These are phyloP conservation scores for Prinia subflava DNA, from an alignment of 2,113 vertebrate species.

Conservation along the genomic window DNA sequence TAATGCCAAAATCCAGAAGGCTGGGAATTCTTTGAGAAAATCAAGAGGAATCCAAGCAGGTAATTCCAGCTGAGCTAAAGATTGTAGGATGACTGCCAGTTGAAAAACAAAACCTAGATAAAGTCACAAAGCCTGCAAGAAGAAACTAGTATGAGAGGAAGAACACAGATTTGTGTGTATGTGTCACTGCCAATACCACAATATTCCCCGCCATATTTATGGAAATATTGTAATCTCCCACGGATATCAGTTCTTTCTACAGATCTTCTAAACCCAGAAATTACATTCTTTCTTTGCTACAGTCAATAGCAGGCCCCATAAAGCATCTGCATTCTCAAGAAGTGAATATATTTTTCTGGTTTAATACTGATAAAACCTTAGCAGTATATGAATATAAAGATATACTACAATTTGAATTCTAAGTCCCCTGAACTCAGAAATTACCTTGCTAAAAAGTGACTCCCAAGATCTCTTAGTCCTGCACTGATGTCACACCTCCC, in stretches of 20 bases:
- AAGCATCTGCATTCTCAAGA: neutral
- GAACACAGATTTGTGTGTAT: neutral
- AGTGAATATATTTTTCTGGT: neutral
- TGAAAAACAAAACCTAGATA: neutral
- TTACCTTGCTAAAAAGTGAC: neutral
- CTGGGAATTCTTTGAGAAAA: conserved; percentile 20
- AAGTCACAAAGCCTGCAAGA: conserved; percentile 10
- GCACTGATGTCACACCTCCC: neutral
- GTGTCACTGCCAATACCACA: neutral
- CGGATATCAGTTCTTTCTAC: conserved; percentile 13
- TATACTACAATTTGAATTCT: neutral
- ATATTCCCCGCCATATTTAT: neutral
- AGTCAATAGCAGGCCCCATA: neutral
- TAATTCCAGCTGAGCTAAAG: conserved; percentile 25
- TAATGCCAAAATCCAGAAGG: conserved; percentile 4
- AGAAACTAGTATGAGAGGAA: neutral
- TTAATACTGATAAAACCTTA: conserved; percentile 13
- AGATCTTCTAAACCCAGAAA: conserved; percentile 19
- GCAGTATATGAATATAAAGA: neutral
- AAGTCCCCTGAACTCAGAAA: neutral
- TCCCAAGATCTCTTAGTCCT: neutral
- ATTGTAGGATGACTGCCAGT: neutral
- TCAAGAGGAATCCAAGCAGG: neutral
- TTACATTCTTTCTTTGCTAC: neutral
- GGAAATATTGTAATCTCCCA: neutral